Base-by-base conservation (phyloP, 2,888 invertebrate species). In the Xestia xanthographa region DNA sequence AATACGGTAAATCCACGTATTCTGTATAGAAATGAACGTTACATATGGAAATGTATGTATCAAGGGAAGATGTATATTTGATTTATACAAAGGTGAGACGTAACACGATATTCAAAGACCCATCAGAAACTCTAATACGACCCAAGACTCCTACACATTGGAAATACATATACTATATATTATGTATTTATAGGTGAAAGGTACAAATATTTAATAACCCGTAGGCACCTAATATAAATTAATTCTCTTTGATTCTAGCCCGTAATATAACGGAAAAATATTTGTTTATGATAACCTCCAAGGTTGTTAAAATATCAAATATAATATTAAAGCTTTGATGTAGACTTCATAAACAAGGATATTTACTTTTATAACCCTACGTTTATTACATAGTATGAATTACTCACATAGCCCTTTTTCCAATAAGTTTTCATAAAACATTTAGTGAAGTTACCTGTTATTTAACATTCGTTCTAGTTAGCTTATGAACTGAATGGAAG, bases 291-390 rank as follows among this genome's bases (percentile, higher is more conserved):
- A 50, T 26, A 63, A 65, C 50, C 43, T 83, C 48, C 26, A 29
- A 65, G 26, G 48, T 58, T 77, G 17, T 56, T 62, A 45, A 71
- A 58, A 80, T 53, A 68, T 66, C 20, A 48, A 45, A 79, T 72
- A 56, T 29, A 50, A 77, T 63, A 76, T 82, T 50, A 67, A 77
- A 66, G 29, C 71, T 83, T 77, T 72, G 63, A 80, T 80, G 58
- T 83, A 63, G 63, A 41, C 5, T 45, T 45, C 43, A 38, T 70
- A 34, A 77, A 77, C 20, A 50, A 50, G 34, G 43, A 66, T 68
- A 66, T 66, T 60, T 66, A 69, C 50, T 41, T 68, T 72, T 62
- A 79, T 45, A 67, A 63, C 38, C 43, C 56, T 53, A 20, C 29
- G 14, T 68, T 58, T 72, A 72, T 72, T 48, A 79, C 29, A 66